A percentile compares a stretch with the other conserved stretches of the same genome.
Evolutionary conservation across 2,113 vertebrate genomes (phyloP).

Genomic region (Ellobius talpinus): DNA sequence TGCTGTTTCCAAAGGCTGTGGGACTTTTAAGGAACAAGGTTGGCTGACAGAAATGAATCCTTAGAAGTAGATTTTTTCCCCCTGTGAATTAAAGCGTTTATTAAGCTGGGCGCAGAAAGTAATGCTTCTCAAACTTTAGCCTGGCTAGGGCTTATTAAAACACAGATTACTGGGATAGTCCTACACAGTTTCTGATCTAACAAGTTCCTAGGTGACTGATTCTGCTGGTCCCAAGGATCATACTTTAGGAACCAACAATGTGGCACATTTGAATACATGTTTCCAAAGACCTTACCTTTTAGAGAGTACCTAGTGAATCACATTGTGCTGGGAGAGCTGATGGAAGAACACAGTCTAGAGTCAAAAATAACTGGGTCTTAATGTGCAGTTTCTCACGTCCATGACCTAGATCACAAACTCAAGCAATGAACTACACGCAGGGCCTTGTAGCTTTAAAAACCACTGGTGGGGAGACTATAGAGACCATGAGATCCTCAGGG

Average conservation of each 20-base stretch:
- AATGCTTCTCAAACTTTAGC: slow-evolving; percentile 32
- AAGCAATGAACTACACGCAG: background rate
- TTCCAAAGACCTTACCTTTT: background rate
- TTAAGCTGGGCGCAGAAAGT: background rate
- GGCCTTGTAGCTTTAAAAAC: background rate
- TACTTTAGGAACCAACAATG: slow-evolving; percentile 15
- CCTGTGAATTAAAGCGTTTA: slow-evolving; percentile 51
- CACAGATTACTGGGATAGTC: background rate
- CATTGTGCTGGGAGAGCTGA: background rate
- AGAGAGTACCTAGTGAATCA: slow-evolving; percentile 2
- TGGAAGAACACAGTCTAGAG: background rate
- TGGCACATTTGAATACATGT: background rate
- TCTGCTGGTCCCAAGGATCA: background rate
- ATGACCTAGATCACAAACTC: background rate
- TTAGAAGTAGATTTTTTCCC: background rate
- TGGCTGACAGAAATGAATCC: background rate
- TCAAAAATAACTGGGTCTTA: background rate
- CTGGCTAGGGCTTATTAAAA: slow-evolving; percentile 20
- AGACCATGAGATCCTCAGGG: background rate
- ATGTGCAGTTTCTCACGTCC: background rate
- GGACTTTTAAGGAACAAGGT: background rate
- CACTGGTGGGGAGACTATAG: background rate
- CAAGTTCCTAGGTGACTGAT: slow-evolving; percentile 30
- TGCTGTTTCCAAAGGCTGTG: background rate
- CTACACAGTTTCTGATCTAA: background rate